A percentile compares a stretch with the other conserved stretches of the same genome.
phyloP scores from a whole-genome alignment of 2,888 invertebrate genomes.

The Dyspetes luteomarginatus region DNA sequence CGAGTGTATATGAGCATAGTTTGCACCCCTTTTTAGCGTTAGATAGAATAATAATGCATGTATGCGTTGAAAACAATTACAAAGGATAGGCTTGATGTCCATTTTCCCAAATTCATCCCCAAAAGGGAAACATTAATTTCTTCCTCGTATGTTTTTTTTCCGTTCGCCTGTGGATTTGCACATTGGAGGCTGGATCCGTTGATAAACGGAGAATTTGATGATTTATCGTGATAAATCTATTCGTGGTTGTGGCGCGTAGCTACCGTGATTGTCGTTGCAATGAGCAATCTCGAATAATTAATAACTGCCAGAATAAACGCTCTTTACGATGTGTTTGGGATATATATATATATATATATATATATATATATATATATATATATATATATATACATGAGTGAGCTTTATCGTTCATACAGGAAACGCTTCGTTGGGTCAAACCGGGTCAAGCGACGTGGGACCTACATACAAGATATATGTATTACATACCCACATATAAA shows the following conservation, averaged over 20 bases:
- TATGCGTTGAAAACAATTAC: background rate
- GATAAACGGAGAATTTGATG: slow-evolving; percentile 48
- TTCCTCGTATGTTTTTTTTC: background rate
- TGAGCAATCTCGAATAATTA: slow-evolving; percentile 56
- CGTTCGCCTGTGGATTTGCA: background rate
- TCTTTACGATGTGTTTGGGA: background rate
- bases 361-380: background rate
- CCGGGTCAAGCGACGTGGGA: background rate
- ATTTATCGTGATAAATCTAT: slow-evolving; percentile 43
- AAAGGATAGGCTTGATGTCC: background rate
- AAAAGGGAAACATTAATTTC: background rate
- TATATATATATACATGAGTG: background rate
- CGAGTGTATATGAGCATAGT: background rate
- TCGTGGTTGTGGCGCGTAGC: background rate
- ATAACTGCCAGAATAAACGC: slow-evolving; percentile 50
- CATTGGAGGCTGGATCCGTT: background rate
- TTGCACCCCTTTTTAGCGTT: no score
- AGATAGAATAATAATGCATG: no score
- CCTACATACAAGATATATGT: background rate
- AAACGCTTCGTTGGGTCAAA: slow-evolving; percentile 25
- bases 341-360: background rate
- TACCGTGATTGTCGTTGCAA: slow-evolving; percentile 11
- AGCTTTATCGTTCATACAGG: slow-evolving; percentile 34
- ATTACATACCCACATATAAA: no score
- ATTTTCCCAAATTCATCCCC: background rate